Evolutionary conservation across 2,888 invertebrate species (phyloP).

Genomic region (Poecilobothrus nobilitatus): DNA sequence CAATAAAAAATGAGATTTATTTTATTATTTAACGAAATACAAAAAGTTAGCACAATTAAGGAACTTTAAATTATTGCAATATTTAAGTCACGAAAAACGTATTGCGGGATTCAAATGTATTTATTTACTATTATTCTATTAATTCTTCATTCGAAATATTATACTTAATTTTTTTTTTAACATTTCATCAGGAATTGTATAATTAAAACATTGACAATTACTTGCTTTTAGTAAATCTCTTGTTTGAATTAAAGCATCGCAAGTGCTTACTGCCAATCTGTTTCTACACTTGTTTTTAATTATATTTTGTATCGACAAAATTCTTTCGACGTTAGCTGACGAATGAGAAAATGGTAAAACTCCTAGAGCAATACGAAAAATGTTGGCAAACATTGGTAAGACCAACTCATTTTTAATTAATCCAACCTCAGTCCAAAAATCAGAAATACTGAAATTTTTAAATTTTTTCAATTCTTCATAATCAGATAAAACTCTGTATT

Average conservation of each 20-base stretch:
- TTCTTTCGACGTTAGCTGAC: conserved; percentile 17
- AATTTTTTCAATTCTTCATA: not conserved
- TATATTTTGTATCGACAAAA: conserved; percentile 17
- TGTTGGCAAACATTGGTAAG: conserved; percentile 14
- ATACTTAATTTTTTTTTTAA: no score
- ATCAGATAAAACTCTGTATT: not conserved
- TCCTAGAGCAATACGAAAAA: conserved; percentile 15
- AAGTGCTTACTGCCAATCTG: not conserved
- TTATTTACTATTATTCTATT: no score
- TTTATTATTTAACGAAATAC: no score
- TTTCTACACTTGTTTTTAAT: conserved; percentile 15
- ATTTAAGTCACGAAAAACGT: no score
- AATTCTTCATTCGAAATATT: no score
- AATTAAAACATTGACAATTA: not conserved
- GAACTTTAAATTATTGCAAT: no score
- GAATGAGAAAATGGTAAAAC: conserved; percentile 18
- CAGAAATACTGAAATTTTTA: not conserved
- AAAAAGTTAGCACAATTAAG: no score
- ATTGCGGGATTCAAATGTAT: no score
- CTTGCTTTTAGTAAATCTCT: not conserved
- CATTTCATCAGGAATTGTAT: no score
- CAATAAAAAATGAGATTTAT: no score
- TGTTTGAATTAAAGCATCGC: not conserved
- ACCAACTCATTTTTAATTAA: conserved; percentile 14
- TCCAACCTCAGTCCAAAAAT: not conserved